Evolutionary conservation across 1,140 invertebrate genomes (phyloP), one percentile per base, ranked within the genome.

Genomic region (Stenopsyche tienmushanensis): DNA sequence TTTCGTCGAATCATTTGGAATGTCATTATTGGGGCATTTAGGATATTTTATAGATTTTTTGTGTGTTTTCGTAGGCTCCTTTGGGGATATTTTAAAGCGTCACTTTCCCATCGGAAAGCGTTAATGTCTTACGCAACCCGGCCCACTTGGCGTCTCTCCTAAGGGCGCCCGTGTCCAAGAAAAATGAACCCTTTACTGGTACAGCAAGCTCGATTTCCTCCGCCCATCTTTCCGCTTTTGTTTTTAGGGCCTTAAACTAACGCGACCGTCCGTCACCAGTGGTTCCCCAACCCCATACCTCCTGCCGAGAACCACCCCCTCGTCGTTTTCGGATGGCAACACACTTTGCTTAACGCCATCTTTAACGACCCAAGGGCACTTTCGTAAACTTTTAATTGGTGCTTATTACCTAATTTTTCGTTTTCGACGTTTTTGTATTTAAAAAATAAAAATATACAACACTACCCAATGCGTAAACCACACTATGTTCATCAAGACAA

Each of bases 101-200:
- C 29, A 5, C 29, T 34, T 13, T 13, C 29, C 29, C 29, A 13
- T 42, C 39, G 24, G n/a, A 41, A 26, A 39, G 21, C 57, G 39
- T 45, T 41, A 49, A 60, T 47, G 44, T 23, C 25, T 47, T 41
- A 60, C 42, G 57, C 57, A 45, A 60, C 8, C 5, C 44, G 18
- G 7, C 44, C 44, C 44, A 15, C 44, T 15, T 20, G 44, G 10
- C 44, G 10, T 47, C 18, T 15, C 18, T 47, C 44, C 42, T 60
- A 57, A 57, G 34, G 54, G 34, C 64, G 55, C 42, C 41, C 25
- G 49, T 26, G 50, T 64, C 59, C 52, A 65, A 69, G 67, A 69
- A 65, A 69, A 69, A 69, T 69, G 67, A 69, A 39, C 60, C 62
- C 67, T 69, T 69, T 69, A 64, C 60, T 69, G 52, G 62, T 49